phyloP scores from a whole-genome alignment of 1,140 invertebrate species.

The Penaeus japonicus region DNA sequence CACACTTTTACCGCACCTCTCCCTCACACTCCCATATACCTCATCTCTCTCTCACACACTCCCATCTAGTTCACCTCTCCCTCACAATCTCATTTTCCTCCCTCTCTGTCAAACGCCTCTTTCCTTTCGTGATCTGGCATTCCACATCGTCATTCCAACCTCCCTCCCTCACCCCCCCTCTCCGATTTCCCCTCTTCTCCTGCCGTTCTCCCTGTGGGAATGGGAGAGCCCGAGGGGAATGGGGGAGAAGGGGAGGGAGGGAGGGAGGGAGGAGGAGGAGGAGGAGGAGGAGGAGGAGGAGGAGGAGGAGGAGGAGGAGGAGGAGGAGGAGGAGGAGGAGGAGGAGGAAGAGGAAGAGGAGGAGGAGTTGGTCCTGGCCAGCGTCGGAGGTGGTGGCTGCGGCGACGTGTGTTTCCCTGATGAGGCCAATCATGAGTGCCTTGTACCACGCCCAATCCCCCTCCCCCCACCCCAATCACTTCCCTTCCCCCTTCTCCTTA shows the following conservation, averaged over 20 bases:
- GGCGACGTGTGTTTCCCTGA: conserved; percentile 15
- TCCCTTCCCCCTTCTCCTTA: background rate
- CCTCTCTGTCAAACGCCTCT: background rate
- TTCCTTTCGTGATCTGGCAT: no score
- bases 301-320: background rate
- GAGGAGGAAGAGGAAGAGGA: background rate
- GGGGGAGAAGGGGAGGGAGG: background rate
- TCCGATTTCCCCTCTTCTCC: background rate
- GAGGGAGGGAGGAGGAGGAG: background rate
- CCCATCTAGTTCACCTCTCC: background rate
- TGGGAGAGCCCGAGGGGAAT: background rate
- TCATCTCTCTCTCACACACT: background rate
- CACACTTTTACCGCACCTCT: background rate
- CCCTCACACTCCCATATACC: background rate
- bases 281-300: background rate
- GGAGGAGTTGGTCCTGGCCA: background rate
- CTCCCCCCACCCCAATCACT: background rate
- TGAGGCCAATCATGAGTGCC: conserved; percentile 7
- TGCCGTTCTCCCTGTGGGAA: background rate
- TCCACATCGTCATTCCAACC: background rate
- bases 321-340: background rate
- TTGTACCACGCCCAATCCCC: background rate
- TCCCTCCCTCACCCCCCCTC: background rate
- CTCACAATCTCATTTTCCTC: no score
- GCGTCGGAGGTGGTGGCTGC: background rate